Conservation (phyloP, 2,888 invertebrate species). For the Drosophila nigritarsus region DNA sequence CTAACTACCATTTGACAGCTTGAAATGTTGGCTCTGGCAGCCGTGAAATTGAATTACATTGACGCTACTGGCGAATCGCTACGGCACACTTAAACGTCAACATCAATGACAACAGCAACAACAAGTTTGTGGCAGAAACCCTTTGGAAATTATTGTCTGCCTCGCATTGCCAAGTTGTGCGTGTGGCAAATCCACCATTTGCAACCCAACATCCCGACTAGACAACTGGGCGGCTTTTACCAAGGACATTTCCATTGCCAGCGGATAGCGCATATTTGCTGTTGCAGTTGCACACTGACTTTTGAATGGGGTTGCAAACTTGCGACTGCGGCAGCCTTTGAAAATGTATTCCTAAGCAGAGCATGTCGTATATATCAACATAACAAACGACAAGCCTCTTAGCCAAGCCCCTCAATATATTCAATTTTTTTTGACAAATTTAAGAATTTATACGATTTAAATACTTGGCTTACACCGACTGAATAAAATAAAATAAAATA, state of each 20-base stretch:
- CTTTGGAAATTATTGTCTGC: slow-evolving; percentile 58
- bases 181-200: slow-evolving; percentile 2
- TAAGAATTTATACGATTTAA: background rate
- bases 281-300: background rate
- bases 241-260: slow-evolving; percentile 16
- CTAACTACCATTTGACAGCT: background rate
- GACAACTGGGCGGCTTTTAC: background rate
- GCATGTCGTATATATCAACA: slow-evolving; percentile 21
- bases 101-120: slow-evolving; percentile 5
- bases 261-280: slow-evolving; percentile 3
- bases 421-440: background rate
- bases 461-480: background rate
- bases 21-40: slow-evolving; percentile 51
- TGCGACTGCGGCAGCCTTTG: slow-evolving; percentile 4
- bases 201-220: background rate
- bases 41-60: slow-evolving; percentile 65
- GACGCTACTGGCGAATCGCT: slow-evolving; percentile 23
- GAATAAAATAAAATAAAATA: background rate
- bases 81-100: background rate
- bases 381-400: slow-evolving; percentile 15
- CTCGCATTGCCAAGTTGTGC: slow-evolving; percentile 30
- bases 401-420: background rate
- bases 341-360: slow-evolving; percentile 4
- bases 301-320: background rate
- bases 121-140: slow-evolving; percentile 35